Evolutionary conservation across 2,888 invertebrate genomes (phyloP).

Genomic region (Oxycera nigricornis): DNA sequence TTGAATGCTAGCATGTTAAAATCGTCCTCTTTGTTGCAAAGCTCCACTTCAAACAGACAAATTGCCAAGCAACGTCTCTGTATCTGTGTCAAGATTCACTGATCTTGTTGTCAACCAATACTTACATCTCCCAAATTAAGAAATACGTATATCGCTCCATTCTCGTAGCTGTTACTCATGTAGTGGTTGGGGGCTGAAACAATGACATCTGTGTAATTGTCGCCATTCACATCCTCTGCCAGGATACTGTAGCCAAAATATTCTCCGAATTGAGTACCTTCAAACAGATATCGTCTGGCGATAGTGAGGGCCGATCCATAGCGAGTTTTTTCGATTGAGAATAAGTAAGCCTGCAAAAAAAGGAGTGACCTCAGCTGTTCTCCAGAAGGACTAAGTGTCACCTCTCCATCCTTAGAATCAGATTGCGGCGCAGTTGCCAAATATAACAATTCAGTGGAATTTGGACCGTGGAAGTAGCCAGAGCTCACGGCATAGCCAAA

Average conservation of each 20-base stretch:
- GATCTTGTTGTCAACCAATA: too few relatives aligned
- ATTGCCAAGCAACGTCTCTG: too few relatives aligned
- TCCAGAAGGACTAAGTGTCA: conserved; percentile 38
- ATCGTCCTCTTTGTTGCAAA: too few relatives aligned
- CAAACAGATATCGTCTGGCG: conserved; percentile 55
- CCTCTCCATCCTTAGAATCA: conserved; percentile 59
- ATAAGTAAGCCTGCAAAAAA: conserved; percentile 55
- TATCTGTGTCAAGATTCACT: too few relatives aligned
- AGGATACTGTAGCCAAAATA: conserved; percentile 71
- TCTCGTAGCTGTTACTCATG: conserved; percentile 58
- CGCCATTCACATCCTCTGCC: conserved; percentile 70
- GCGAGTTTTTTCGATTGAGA: conserved; percentile 51
- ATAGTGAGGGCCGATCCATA: conserved; percentile 48
- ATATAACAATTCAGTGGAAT: conserved; percentile 54
- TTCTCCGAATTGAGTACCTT: conserved; percentile 67
- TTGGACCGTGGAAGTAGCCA: conserved; percentile 57
- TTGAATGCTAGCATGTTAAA: too few relatives aligned
- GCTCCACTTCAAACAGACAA: too few relatives aligned
- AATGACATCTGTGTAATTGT: conserved; percentile 69
- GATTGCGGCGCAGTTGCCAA: conserved; percentile 62
- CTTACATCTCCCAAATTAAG: conserved; percentile 61
- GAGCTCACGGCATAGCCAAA: conserved; percentile 61
- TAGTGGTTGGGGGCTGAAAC: conserved; percentile 68
- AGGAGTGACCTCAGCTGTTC: not conserved
- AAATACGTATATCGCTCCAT: conserved; percentile 61